Conservation (phyloP, 2,888 invertebrate genomes). For the Adelognathus sp. region DNA sequence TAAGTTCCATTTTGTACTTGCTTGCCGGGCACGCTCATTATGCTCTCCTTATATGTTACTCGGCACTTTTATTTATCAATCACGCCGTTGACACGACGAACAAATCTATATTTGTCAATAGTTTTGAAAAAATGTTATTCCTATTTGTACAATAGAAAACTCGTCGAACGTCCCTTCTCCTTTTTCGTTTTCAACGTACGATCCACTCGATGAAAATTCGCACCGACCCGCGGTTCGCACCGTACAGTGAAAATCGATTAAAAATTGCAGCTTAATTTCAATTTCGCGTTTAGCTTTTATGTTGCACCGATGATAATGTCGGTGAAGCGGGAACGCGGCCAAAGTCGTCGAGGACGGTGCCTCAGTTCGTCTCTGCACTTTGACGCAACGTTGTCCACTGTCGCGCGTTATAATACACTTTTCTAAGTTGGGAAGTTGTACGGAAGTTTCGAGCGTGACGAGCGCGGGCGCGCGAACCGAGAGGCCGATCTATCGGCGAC, state of each 20-base stretch:
- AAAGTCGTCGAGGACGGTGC: background rate
- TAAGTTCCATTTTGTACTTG: conserved; percentile 66
- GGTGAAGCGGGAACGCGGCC: no score
- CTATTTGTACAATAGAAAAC: no score
- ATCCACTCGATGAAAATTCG: no score
- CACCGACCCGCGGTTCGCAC: background rate
- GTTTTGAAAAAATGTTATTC: no score
- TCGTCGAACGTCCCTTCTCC: no score
- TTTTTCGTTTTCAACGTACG: no score
- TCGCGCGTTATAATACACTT: background rate
- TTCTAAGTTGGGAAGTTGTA: conserved; percentile 44
- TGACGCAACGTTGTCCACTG: background rate
- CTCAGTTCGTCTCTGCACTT: background rate
- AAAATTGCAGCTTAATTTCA: no score
- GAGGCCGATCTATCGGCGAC: conserved; percentile 66
- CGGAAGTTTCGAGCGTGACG: conserved; percentile 17
- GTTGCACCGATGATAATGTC: background rate
- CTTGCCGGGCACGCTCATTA: conserved; percentile 70
- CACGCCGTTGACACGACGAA: background rate
- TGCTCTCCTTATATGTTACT: background rate
- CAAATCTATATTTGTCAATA: background rate
- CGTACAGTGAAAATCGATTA: no score
- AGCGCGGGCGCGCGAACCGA: conserved; percentile 49
- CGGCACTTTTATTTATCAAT: background rate
- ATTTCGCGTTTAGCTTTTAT: no score